phyloP scores from a whole-genome alignment of 2,797 vertebrate genomes.

The Coregonus suidteri region DNA sequence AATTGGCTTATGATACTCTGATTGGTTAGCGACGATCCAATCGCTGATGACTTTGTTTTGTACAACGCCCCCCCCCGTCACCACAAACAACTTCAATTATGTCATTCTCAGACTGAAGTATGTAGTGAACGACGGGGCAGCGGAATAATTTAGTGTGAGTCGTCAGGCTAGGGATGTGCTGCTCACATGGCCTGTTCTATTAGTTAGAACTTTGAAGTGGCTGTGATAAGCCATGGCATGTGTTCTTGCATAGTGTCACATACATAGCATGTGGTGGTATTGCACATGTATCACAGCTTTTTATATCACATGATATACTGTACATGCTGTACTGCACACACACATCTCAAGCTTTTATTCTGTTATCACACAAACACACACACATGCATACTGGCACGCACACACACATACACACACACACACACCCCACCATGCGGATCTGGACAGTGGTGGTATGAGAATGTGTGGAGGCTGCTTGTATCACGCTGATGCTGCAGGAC shows the following conservation, averaged over 20 bases:
- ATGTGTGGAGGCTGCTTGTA: slow-evolving; percentile 4
- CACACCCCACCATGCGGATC: slow-evolving; percentile 3
- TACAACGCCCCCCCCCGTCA: no score
- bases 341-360: background rate
- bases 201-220: background rate
- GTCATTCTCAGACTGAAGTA: no score
- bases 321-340: background rate
- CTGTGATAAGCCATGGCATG: background rate
- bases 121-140: no score
- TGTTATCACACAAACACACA: background rate
- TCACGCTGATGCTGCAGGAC: slow-evolving; percentile 3
- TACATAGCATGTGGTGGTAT: background rate
- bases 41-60: no score
- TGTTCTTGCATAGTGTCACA: background rate
- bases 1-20: no score
- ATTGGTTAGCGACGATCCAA: no score
- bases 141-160: no score
- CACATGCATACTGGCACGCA: background rate
- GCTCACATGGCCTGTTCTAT: background rate
- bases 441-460: slow-evolving; percentile 16
- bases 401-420: background rate
- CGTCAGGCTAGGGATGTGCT: no score
- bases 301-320: background rate
- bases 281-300: background rate
- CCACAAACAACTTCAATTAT: no score